Evolutionary conservation across 1,140 invertebrate species (phyloP).

Genomic region (Oncopeltus fasciatus): DNA sequence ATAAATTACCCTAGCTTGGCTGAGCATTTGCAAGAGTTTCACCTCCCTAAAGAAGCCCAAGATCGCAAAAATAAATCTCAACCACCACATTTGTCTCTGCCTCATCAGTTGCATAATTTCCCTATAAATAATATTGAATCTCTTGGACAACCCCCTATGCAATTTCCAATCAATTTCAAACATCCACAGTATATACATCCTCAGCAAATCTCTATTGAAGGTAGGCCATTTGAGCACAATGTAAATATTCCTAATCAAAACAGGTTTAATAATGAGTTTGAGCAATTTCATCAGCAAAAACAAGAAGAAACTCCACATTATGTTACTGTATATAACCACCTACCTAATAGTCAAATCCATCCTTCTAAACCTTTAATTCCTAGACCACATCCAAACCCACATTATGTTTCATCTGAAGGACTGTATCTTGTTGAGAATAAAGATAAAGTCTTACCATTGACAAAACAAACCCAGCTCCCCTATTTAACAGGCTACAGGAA

Average conservation of each 20-base stretch:
- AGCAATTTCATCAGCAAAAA: neutral
- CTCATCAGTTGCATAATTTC: neutral
- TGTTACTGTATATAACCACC: neutral
- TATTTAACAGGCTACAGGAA: neutral
- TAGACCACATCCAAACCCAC: neutral
- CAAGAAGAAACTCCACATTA: neutral
- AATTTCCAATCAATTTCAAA: neutral
- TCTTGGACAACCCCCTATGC: neutral
- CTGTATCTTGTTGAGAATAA: conserved; percentile 17
- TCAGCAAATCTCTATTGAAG: neutral
- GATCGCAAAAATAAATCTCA: too few relatives aligned
- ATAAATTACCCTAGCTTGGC: neutral
- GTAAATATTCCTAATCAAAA: neutral
- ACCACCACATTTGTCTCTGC: too few relatives aligned
- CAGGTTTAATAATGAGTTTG: neutral
- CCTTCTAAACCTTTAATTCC: neutral
- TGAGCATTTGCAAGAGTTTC: neutral
- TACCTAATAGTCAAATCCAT: neutral
- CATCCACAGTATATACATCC: neutral
- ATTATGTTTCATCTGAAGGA: conserved; percentile 16
- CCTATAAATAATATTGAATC: neutral
- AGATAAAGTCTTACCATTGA: conserved; percentile 13
- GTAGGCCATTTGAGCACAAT: neutral
- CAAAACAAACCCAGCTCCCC: conserved; percentile 18
- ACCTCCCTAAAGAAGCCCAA: neutral